Percentiles rank a stretch among this genome's conserved stretches.
These are phyloP conservation scores for Teleopsis dalmanni DNA, from an alignment of 1,140 invertebrate genomes.

Conservation along the genomic window DNA sequence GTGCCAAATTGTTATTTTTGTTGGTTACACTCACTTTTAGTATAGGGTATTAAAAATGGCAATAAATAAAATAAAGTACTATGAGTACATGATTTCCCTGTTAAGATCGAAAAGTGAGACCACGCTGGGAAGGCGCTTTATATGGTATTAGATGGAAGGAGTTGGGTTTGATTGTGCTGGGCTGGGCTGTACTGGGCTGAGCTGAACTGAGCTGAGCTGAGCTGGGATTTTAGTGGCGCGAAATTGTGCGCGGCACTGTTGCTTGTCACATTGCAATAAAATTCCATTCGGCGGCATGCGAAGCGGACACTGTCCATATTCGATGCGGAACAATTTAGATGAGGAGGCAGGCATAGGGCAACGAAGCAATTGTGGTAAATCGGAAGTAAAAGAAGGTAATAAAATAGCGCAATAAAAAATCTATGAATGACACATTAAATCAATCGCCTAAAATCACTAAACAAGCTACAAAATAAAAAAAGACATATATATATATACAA, in stretches of 20 bases:
- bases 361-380: slow-evolving; percentile 45
- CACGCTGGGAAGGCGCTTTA: neutral
- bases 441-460: slow-evolving; percentile 36
- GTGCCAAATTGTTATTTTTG: slow-evolving; percentile 6
- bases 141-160: no score
- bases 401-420: slow-evolving; percentile 44
- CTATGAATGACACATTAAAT: slow-evolving; percentile 46
- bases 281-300: neutral
- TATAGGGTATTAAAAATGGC: slow-evolving; percentile 39
- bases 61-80: slow-evolving; percentile 45
- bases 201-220: no score
- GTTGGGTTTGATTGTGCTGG: no score
- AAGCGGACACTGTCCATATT: slow-evolving; percentile 27
- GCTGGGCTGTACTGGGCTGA: no score
- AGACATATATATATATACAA: neutral
- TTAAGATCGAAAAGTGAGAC: slow-evolving; percentile 19
- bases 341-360: no score
- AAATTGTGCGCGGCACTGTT: neutral
- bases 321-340: slow-evolving; percentile 35
- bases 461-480: neutral
- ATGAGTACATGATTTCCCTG: slow-evolving; percentile 44
- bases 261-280: neutral
- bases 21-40: neutral
- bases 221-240: neutral
- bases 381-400: slow-evolving; percentile 45